Evolutionary conservation across 2,113 vertebrate genomes (phyloP), one percentile per base, ranked within the genome.

Genomic region (Microtus ochrogaster): DNA sequence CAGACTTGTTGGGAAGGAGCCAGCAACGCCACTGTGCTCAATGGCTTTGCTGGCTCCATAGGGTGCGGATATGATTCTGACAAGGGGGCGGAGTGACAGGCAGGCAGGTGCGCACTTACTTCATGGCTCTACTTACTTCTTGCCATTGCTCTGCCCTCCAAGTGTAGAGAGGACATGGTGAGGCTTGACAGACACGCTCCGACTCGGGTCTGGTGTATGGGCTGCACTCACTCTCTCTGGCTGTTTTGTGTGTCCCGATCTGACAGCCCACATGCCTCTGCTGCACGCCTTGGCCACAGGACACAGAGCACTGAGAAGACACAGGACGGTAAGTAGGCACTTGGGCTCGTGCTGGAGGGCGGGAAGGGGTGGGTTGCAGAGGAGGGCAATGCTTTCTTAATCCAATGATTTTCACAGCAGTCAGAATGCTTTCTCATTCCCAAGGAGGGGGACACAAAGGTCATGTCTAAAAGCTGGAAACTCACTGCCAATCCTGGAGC

Each of bases 101-200:
- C 91, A 28, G 91, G 83, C 92, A 68, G 78, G 87, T 97, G 95
- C 83, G 97, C 90, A 4, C 89, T 92, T 49, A 3, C 89, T 92
- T 52, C 0, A 70, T 89, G 88, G 96, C 33, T 96, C 41, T 84
- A 87, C 99, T 99, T 98, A 99, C 99, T 97, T 98, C 94, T 98
- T 99, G 98, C 99, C 99, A 99, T 49, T 98, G 98, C 93, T 98
- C 99, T 11, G 99, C 98, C 19, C 98, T 99, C 99, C 99, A 99
- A 88, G 90, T 98, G 97, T 99, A 99, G 81, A 95, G 96, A 52
- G 99, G 98, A 91, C 99, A 99, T 26, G 97, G 98, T 0, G 98
- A 96, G 65, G 97, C 98, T 52, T 98, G 98, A 96, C 99, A 99
- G 98, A 97, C 98, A 79, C 98, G 98, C 95, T 99, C 99, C 0